These are phyloP conservation scores for Eriocheir sinensis DNA, from an alignment of 1,140 invertebrate species.

Conservation along the genomic window DNA sequence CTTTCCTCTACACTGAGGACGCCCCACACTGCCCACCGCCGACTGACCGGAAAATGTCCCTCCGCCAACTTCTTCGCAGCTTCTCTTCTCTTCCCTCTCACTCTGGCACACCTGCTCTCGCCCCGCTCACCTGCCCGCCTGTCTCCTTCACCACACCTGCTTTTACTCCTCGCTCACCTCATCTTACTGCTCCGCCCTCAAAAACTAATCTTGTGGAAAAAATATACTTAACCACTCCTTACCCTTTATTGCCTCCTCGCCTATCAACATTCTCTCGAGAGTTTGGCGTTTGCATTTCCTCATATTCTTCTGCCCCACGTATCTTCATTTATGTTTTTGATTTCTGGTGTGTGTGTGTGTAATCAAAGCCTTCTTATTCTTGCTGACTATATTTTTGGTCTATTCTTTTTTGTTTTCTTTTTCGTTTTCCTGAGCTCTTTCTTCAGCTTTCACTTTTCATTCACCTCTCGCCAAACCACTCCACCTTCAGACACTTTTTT, in stretches of 20 bases:
- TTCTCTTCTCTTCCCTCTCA: not conserved
- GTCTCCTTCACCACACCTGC: not conserved
- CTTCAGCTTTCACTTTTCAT: not conserved
- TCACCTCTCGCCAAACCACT: not conserved
- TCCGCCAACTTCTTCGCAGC: not conserved
- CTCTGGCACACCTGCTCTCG: too few species aligned
- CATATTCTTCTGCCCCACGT: not conserved
- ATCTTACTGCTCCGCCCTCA: too few species aligned
- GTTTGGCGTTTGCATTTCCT: not conserved
- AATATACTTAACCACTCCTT: too few species aligned
- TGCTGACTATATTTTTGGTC: too few species aligned
- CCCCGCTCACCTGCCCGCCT: not conserved
- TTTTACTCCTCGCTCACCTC: too few species aligned
- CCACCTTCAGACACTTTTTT: conserved; percentile 3
- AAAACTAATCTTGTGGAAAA: too few species aligned
- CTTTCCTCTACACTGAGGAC: too few species aligned
- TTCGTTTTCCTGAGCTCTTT: too few species aligned
- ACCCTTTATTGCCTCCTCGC: too few species aligned
- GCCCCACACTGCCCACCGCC: not conserved
- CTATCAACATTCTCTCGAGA: too few species aligned
- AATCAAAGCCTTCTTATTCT: not conserved
- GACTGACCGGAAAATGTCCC: not conserved
- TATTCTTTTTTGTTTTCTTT: too few species aligned
- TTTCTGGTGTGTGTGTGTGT: not conserved
- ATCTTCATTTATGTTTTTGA: not conserved